phyloP scores from a whole-genome alignment of 2,888 invertebrate genomes.

The Phymatocera aterrima region DNA sequence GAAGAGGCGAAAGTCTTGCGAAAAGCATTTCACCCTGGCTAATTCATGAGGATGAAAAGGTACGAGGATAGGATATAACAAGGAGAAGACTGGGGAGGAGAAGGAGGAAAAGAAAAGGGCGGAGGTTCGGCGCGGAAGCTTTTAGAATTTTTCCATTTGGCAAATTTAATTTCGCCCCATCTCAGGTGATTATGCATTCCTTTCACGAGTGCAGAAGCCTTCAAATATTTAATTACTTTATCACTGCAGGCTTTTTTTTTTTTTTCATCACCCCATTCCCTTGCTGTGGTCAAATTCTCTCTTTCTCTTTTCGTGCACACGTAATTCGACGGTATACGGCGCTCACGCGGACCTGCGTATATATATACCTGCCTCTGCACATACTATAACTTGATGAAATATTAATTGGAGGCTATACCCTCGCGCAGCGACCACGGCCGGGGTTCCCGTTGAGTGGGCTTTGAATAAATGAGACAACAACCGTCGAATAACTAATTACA shows the following conservation, averaged over 20 bases:
- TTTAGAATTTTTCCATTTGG: constrained; percentile 29
- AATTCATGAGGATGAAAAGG: background rate
- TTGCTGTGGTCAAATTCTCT: background rate
- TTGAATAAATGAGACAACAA: constrained; percentile 22
- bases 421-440: background rate
- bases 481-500: constrained; percentile 13
- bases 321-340: background rate
- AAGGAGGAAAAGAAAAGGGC: background rate
- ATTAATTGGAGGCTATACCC: constrained; percentile 8
- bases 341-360: background rate
- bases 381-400: background rate
- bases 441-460: constrained; percentile 7
- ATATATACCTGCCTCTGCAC: background rate
- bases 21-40: constrained; percentile 4
- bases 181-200: constrained; percentile 25
- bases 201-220: constrained; percentile 10
- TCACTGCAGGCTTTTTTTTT: no score
- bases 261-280: no score
- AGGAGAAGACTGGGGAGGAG: background rate
- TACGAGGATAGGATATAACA: background rate
- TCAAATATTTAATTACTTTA: constrained; percentile 35
- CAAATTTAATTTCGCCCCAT: constrained; percentile 29
- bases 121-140: background rate
- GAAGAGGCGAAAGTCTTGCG: background rate
- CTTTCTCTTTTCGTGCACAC: background rate